Conservation (phyloP, 2,113 vertebrate species). For the Galemys pyrenaicus region DNA sequence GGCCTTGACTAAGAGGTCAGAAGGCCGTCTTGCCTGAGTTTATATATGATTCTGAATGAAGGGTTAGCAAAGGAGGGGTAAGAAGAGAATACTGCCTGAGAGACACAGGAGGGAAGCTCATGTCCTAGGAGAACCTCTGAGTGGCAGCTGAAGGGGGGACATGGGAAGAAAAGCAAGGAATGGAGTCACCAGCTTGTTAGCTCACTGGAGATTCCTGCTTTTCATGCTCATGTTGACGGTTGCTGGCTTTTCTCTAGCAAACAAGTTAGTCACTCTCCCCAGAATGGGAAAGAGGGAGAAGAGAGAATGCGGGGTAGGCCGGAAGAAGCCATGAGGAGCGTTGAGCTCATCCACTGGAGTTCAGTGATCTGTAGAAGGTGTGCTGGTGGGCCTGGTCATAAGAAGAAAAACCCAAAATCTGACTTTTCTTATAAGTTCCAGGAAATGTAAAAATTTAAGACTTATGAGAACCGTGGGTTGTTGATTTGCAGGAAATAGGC, state of each 20-base stretch:
- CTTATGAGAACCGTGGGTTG: neutral
- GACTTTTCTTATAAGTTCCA: neutral
- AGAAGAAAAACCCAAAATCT: neutral
- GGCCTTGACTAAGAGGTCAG: neutral
- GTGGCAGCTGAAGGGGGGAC: neutral
- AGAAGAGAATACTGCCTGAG: neutral
- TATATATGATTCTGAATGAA: neutral
- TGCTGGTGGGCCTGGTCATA: neutral
- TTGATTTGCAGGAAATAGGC: neutral
- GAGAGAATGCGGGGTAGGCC: no score
- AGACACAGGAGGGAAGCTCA: accelerated
- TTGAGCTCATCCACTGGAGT: neutral
- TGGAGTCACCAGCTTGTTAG: accelerated
- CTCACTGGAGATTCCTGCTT: neutral
- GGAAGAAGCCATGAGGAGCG: neutral
- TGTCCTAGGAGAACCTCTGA: neutral
- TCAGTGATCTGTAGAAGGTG: neutral
- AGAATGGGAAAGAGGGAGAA: neutral
- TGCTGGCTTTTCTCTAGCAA: neutral
- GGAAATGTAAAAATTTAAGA: conserved; percentile 18
- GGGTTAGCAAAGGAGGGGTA: neutral
- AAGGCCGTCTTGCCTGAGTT: neutral
- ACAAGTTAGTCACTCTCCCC: neutral
- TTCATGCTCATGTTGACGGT: neutral
- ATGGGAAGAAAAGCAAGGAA: neutral